phyloP scores from a whole-genome alignment of 2,797 vertebrate species.

The Pseudomugil gertrudae region DNA sequence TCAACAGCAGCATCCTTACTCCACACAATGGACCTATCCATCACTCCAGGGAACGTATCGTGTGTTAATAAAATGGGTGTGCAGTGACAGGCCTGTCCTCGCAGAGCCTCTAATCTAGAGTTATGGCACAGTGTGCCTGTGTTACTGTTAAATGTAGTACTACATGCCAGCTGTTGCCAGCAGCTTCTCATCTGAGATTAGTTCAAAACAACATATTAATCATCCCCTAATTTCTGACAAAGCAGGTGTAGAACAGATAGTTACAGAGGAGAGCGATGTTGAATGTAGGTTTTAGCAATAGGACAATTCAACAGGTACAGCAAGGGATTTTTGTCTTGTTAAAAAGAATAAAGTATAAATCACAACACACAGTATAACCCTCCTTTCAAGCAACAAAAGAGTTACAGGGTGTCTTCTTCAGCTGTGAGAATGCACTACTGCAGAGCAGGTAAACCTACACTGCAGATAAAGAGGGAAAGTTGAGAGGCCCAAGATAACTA shows the following conservation, averaged over 20 bases:
- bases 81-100: conserved; percentile 73
- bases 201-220: conserved; percentile 46
- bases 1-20: conserved; percentile 54
- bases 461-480: conserved; percentile 55
- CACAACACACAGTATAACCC: background rate
- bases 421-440: conserved; percentile 30
- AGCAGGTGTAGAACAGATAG: conserved; percentile 10
- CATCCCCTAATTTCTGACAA: conserved; percentile 47
- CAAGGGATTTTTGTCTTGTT: conserved; percentile 3
- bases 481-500: conserved; percentile 65
- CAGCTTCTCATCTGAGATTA: conserved; percentile 59
- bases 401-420: conserved; percentile 26
- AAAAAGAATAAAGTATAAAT: conserved; percentile 1
- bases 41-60: conserved; percentile 16
- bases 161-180: conserved; percentile 73
- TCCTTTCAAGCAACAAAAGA: conserved; percentile 15
- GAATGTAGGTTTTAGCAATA: conserved; percentile 13
- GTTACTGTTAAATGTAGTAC: conserved; percentile 73
- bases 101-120: conserved; percentile 73
- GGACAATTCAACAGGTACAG: conserved; percentile 10
- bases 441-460: conserved; percentile 56
- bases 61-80: conserved; percentile 69
- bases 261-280: conserved; percentile 32
- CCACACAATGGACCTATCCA: conserved; percentile 64
- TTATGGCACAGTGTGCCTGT: conserved; percentile 71